Base-by-base conservation (phyloP, 2,888 invertebrate genomes). In the Prenolepis imparis region DNA sequence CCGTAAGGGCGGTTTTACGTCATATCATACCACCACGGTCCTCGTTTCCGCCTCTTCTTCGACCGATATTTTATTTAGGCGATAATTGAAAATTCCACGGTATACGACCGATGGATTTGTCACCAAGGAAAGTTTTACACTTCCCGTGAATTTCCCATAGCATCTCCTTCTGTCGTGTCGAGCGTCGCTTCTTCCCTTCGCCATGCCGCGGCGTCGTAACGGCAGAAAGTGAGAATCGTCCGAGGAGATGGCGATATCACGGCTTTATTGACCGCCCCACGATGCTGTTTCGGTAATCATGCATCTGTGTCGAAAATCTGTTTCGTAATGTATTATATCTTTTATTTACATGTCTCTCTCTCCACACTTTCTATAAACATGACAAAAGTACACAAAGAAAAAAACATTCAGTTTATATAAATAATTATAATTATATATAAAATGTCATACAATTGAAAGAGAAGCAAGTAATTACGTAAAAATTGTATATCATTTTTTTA, bases 71-170 rank as follows among this genome's bases (percentile, higher is more conserved):
- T 94, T 93, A 94, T 94, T 93, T 92, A 93, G 63, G 82, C 86
- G 87, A 92, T 93, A 93, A 93, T 93, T 93, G 93, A 93, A 93
- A 93, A 93, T 93, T 93, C 93, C 84, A 85, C 88, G 90, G 91
- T 88, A 91, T 91, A 92, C 91, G 91, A 91, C 90, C 93, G 90
- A 93, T 93, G 92, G 93, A 93, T 93, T 93, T 93, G 92, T 93
- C 93, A 92, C 91, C 91, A 86, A 84, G 89, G 91, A 92, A 92
- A 89, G 91, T 93, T 93, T 93, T 93, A 93, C 90, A 83, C 86
- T 86, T 89, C 64, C 86, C 86, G 83, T 92, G 89, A 91, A 92
- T 93, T 92, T 91, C 82, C 86, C 77, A 89, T 84, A 83, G 82
- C 85, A 67, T 77, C 74, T 72, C 57, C 66, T 63, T 55, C 41